Base-by-base conservation (phyloP, 2,888 invertebrate genomes). In the Aproaerema taeniolella region DNA sequence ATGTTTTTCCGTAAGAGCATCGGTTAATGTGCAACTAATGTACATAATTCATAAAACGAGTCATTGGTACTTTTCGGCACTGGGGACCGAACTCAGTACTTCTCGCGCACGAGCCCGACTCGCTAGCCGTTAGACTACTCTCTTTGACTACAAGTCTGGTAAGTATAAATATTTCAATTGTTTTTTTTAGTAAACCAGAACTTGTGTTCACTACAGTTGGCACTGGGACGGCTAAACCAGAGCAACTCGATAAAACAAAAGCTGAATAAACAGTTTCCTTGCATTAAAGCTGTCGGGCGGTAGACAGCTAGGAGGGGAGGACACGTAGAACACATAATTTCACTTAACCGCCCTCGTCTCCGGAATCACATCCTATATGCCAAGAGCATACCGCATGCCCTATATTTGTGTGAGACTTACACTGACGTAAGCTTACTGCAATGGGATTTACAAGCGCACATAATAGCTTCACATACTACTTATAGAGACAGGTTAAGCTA, bases 271-370 rank as follows among this genome's bases (percentile, higher is more conserved):
- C 45, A 33, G 14, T 38, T 38, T 45, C 42, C 47, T 52, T 39
- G 46, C 40, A 52, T 52, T 46, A 46, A 43, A 15, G 17, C 35
- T 20, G 39, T 46, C 42, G 26, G 26, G n/a, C 5, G 26, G 8
- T 24, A 38, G 34, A 40, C 32, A 37, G 29, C 24, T 10, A n/a
- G 25, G 25, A 29, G 11, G 28, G 37, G 20, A 41, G 47, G 43
- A 45, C 58, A 59, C 60, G 55, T 55, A 55, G 50, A 50, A 53
- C 58, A 63, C 57, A 64, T 64, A 65, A 67, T 62, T 67, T 61
- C 54, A 53, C 59, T 56, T 59, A 60, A 62, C 62, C 63, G 49
- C 62, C 53, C 50, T 57, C 53, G 51, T 52, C 48, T 49, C 51
- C 42, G 52, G 53, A 49, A 49, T 52, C 50, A 47, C 43, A 45